Evolutionary conservation across 2,113 vertebrate genomes (phyloP).

Genomic region (Leucoraja erinaceus): DNA sequence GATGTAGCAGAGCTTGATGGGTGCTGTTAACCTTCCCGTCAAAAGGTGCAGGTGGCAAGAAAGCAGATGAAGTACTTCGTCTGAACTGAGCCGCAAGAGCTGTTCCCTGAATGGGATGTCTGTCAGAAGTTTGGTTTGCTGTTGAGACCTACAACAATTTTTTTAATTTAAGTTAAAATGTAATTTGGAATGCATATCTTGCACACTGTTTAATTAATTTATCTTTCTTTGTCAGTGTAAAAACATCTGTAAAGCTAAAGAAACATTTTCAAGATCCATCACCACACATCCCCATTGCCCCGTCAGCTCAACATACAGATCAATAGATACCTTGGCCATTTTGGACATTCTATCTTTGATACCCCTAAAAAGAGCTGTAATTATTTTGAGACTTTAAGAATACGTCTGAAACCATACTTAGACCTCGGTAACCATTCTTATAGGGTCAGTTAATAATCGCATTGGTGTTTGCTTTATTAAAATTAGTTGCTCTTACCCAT

Average conservation of each 20-base stretch:
- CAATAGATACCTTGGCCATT: neutral
- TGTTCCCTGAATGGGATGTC: slow-evolving; percentile 50
- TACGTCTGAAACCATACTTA: neutral
- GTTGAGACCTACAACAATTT: slow-evolving; percentile 66
- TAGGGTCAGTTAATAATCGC: neutral
- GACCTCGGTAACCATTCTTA: neutral
- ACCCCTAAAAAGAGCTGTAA: neutral
- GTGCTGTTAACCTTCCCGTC: slow-evolving; percentile 88
- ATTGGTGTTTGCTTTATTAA: no score
- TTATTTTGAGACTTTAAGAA: neutral
- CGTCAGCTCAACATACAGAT: no score
- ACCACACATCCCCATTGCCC: neutral
- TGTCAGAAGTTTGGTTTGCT: slow-evolving; percentile 67
- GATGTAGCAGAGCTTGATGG: slow-evolving; percentile 92
- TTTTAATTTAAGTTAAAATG: slow-evolving; percentile 28
- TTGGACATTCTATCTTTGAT: neutral
- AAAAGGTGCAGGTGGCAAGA: slow-evolving; percentile 65
- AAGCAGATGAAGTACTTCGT: slow-evolving; percentile 59
- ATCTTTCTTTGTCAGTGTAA: slow-evolving; percentile 36
- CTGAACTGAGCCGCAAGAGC: slow-evolving; percentile 73
- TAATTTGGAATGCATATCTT: slow-evolving; percentile 46
- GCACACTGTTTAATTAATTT: slow-evolving; percentile 44
- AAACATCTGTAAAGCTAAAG: neutral
- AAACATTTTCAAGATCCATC: neutral
- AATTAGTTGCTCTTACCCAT: no score